Conservation (phyloP, 1,140 invertebrate genomes). For the Caenorhabditis briggsae region DNA sequence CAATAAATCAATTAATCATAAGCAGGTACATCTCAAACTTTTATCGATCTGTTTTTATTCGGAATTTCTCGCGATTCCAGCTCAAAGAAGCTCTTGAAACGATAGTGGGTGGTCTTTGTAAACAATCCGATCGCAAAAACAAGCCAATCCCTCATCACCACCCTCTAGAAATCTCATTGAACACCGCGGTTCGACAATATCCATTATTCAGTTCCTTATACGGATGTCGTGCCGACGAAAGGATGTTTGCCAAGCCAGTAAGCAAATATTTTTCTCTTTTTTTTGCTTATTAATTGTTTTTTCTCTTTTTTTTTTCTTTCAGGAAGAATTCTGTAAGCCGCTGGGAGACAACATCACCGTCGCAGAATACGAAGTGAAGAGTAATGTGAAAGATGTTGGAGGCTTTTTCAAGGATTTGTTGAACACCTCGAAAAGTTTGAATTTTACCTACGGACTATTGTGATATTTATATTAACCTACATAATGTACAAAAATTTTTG, state of each 20-base stretch:
- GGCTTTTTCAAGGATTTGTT: slow-evolving; percentile 36
- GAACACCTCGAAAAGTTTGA: slow-evolving; percentile 29
- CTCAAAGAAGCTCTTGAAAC: slow-evolving; percentile 48
- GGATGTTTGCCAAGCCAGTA: slow-evolving; percentile 40
- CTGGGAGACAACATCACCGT: slow-evolving; percentile 1
- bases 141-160: slow-evolving; percentile 10
- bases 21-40: not conserved
- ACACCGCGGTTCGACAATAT: slow-evolving; percentile 15
- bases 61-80: not conserved
- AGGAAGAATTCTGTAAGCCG: slow-evolving; percentile 38
- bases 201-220: slow-evolving; percentile 32
- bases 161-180: slow-evolving; percentile 35
- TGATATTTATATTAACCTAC: not conserved
- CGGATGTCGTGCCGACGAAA: slow-evolving; percentile 4
- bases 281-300: not conserved
- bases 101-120: slow-evolving; percentile 22
- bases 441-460: slow-evolving; percentile 27
- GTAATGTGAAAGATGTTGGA: slow-evolving; percentile 14
- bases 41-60: too few species aligned
- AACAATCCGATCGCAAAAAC: slow-evolving; percentile 36
- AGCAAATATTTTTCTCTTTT: not conserved
- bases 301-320: not conserved
- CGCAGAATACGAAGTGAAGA: slow-evolving; percentile 29
- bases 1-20: slow-evolving; percentile 14
- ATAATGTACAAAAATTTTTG: not conserved